Evolutionary conservation across 2,888 invertebrate species (phyloP), one percentile per base, ranked within the genome.

Genomic region (Mimachlamys varia): DNA sequence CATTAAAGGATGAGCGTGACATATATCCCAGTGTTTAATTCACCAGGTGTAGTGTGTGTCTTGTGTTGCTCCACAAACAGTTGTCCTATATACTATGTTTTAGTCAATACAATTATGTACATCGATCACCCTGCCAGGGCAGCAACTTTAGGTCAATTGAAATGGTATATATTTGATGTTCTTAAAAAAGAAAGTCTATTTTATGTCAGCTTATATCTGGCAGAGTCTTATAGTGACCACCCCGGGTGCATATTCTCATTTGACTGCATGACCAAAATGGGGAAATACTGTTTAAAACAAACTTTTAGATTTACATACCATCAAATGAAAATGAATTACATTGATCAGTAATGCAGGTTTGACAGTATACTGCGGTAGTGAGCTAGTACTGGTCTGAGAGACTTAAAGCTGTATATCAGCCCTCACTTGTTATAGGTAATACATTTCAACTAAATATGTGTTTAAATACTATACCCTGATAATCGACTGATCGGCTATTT

Each of bases 401-500:
- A 44, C 3, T 44, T 76, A 76, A 76, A 2, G 58, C 58, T 22
- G 7, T 58, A 7, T 5, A 44, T 44, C 44, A 58, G 58, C 15
- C 33, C 27, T 33, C 0, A 76, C 76, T 13, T 0, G 76, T 44
- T 17, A 76, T 33, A 76, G 33, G 76, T 76, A 76, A 76, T 76
- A 33, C 27, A 27, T 53, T 58, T 1, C 27, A 22, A 76, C 33
- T 5, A 33, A 33, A 76, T 76, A 76, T 5, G 76, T 76, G 33
- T 76, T 76, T 76, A 76, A 76, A 76, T 76, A 76, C 76, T 15
- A 76, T 76, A 33, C 76, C 33, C 10, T 13, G 33, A 76, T 76
- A 76, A 27, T 76, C 76, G 33, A 76, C 33, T 76, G 76, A 76
- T 76, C 76, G 76, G 33, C 76, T 33, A 76, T 76, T 76, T 76